Base-by-base conservation (phyloP, 2,888 invertebrate species). In the Lepidocyrtinus sp. region DNA sequence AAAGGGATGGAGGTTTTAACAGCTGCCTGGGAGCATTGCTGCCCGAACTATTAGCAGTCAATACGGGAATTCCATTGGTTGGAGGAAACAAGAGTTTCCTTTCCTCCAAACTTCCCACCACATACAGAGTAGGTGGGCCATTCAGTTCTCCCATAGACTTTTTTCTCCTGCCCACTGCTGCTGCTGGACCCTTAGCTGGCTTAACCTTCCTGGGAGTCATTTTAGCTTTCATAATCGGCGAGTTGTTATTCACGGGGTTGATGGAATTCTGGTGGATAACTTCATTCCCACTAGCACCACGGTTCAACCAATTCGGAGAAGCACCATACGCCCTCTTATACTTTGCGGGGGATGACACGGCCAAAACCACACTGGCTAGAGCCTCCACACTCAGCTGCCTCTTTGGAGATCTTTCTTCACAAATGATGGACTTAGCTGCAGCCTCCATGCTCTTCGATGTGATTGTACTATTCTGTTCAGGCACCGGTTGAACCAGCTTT, bases 401-500 rank as follows among this genome's bases (percentile, higher is more conserved):
- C 21, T 22, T 5, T 7, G 26, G 26, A 5, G 17, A 17, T 15
- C 69, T 67, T 15, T 75, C 75, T 36, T 79, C 80, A 27, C 71
- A 75, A 17, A 80, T 19, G 2, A 80, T 25, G 0, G 75, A 71
- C 25, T 75, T 80, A 1, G 80, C 80, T 9, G 75, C 71, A 1
- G 75, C 71, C 55, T 80, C 80, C 70, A 80, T 75, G 45, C 59
- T 71, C 25, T 62, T 80, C 46, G 74, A 64, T 7, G 36, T 12
- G 5, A 36, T 5, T 36, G 12, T 36, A 36, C 12, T 36, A 12
- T 36, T 36, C 12, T 5, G 36, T 7, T 36, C 5, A 36, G n/a
- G n/a, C n/a, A n/a, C n/a, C n/a, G n/a, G n/a, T n/a, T n/a, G n/a
- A n/a, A 36, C 5, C 25, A 75, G 27, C 68, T 70, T 59, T 46